These are phyloP conservation scores for Tarsius wallacei DNA, from an alignment of 2,797 vertebrate species.

Conservation along the genomic window DNA sequence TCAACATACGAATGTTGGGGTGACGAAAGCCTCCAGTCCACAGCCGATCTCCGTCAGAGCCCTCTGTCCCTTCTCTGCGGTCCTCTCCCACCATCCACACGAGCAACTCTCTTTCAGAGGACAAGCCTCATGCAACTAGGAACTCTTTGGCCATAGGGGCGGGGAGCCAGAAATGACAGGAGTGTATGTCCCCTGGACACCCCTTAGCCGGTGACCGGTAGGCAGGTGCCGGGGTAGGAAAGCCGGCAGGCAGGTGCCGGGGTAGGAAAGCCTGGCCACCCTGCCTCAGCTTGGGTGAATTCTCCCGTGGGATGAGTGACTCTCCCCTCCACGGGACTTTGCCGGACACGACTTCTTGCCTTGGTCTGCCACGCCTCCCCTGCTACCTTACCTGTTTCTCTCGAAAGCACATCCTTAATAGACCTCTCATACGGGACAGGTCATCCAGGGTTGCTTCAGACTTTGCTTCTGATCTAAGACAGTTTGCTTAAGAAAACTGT, in stretches of 20 bases:
- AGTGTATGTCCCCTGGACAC: neutral
- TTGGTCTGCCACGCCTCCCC: neutral
- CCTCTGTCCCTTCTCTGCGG: neutral
- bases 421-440: neutral
- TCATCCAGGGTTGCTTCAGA: neutral
- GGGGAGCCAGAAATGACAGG: neutral
- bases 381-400: neutral
- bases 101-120: neutral
- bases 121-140: neutral
- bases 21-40: neutral
- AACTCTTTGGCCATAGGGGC: accelerated
- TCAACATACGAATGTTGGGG: neutral
- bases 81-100: neutral
- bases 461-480: neutral
- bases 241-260: neutral
- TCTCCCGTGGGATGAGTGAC: neutral
- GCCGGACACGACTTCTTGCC: neutral
- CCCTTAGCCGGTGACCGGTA: neutral
- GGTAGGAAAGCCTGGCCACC: neutral
- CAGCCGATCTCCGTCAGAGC: no score
- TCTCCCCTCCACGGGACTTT: neutral
- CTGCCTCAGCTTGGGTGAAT: no score
- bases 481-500: neutral
- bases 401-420: neutral
- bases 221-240: neutral